These are phyloP conservation scores for Drosophila arizonae DNA, from an alignment of 1,140 invertebrate genomes.

Conservation along the genomic window DNA sequence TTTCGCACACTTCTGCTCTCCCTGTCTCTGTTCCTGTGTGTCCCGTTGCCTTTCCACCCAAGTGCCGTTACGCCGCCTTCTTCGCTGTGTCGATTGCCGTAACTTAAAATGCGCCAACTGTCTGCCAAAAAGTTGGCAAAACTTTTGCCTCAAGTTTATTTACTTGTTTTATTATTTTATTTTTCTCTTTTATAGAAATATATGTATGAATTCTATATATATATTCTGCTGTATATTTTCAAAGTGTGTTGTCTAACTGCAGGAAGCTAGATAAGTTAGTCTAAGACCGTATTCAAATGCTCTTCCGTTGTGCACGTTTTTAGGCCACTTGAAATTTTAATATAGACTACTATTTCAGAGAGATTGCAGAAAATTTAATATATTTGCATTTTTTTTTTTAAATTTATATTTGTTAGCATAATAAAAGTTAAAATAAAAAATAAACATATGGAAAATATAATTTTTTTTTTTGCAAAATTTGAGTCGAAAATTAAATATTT, in stretches of 20 bases:
- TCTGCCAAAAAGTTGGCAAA: constrained; percentile 73
- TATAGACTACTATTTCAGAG: no score
- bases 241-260: not conserved
- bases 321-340: not conserved
- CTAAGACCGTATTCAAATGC: not conserved
- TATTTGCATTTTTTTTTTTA: no score
- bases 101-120: constrained; percentile 79
- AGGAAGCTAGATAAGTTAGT: constrained; percentile 4
- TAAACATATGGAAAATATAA: no score
- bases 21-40: not conserved
- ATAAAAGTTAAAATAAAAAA: no score
- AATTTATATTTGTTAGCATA: no score
- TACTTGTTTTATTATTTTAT: constrained; percentile 67
- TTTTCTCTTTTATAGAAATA: constrained; percentile 11
- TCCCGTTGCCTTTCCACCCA: not conserved
- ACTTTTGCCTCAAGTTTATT: constrained; percentile 74
- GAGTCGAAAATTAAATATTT: no score
- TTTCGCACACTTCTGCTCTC: constrained; percentile 37
- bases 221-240: constrained; percentile 19
- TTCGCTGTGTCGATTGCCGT: constrained; percentile 59
- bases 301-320: not conserved
- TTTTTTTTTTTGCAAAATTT: no score
- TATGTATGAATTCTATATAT: constrained; percentile 28
- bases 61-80: not conserved
- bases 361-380: no score